Evolutionary conservation across 2,797 vertebrate genomes (phyloP).

Genomic region (Alfaro cultratus): DNA sequence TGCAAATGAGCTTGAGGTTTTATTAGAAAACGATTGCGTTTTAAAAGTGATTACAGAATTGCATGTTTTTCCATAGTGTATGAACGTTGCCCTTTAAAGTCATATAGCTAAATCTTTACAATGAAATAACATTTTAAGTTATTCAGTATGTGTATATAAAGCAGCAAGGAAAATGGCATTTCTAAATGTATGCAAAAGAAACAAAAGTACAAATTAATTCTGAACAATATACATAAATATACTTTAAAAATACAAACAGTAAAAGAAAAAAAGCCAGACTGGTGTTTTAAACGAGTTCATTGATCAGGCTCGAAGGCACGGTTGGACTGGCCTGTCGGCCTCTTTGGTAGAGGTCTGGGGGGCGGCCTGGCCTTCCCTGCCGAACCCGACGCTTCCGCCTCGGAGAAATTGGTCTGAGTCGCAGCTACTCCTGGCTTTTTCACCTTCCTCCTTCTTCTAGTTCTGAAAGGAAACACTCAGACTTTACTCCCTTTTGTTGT

Average conservation of each 20-base stretch:
- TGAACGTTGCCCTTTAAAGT: neutral
- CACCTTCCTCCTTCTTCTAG: constrained; percentile 83
- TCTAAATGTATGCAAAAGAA: neutral
- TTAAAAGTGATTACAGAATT: neutral
- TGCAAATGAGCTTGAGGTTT: neutral
- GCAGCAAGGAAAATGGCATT: neutral
- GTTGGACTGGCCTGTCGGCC: constrained; percentile 75
- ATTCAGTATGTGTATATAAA: neutral
- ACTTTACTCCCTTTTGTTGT: neutral
- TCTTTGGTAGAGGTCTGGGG: constrained; percentile 73
- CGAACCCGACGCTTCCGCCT: constrained; percentile 43
- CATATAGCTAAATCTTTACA: neutral
- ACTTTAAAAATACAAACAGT: neutral
- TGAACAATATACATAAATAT: neutral
- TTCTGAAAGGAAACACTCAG: constrained; percentile 53
- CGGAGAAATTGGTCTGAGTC: constrained; percentile 48
- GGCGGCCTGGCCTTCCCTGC: constrained; percentile 66
- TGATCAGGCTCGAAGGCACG: constrained; percentile 78
- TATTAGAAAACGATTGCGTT: neutral
- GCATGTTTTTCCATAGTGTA: neutral
- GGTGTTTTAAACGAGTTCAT: constrained; percentile 35
- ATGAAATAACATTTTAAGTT: neutral
- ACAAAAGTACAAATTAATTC: neutral
- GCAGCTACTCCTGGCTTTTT: constrained; percentile 67
- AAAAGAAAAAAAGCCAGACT: neutral